Base-by-base conservation (phyloP, 1,140 invertebrate species). In the Rhyzopertha dominica region DNA sequence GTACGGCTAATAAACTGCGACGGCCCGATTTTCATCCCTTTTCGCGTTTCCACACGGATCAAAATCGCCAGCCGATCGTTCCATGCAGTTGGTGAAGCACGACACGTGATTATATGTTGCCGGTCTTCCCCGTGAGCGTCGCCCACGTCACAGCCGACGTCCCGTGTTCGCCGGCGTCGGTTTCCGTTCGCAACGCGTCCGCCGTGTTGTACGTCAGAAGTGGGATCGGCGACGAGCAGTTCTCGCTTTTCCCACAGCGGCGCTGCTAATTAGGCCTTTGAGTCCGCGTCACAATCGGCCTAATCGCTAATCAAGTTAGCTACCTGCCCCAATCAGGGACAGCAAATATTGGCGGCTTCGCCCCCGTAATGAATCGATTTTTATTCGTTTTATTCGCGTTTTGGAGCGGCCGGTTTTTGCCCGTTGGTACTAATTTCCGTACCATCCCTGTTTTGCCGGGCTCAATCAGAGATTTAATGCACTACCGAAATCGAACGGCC, bases 301-400 rank as follows among this genome's bases (percentile, higher is more conserved):
- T 63, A 63, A 63, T 63, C 58, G 56, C 61, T 63, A 63, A 63
- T 63, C 61, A 63, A 63, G 58, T 63, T 63, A 61, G 56, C 50
- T 58, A 54, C 51, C 58, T 53, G 58, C 52, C 56, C 59, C 61
- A 63, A 63, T 63, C 61, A 63, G 54, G 50, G 56, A 49, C 49
- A 49, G 61, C 54, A 63, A 61, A 63, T 63, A 63, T 59, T 54
- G 56, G 61, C 61, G 58, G 59, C 52, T 60, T 55, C 58, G 49
- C 59, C 51, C 52, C 46, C 51, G 45, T 62, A 61, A 63, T 63
- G 58, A 63, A 63, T 63, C 61, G 61, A 63, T 63, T 63, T 63
- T 61, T 62, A 56, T 58, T 50, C 55, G 53, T 58, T 58, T 58
- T 58, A 45, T 47, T 58, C 43, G 42, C 51, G 44, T 50, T 58